These are phyloP conservation scores for Oscheius sp. DNA, from an alignment of 1,140 invertebrate species.

Conservation along the genomic window DNA sequence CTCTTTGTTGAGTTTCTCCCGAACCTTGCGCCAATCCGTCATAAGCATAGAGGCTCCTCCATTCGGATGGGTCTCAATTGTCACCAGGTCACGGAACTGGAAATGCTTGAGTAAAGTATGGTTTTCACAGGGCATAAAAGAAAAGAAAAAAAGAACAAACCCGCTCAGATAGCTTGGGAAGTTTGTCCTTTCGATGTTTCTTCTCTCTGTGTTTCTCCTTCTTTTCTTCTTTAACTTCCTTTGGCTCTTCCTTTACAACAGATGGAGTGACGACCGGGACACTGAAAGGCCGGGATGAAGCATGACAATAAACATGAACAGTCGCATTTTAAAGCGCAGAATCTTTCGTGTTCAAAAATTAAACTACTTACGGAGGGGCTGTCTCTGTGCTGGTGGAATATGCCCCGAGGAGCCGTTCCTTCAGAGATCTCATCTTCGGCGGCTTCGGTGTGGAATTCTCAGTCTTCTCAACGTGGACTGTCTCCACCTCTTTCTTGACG, in stretches of 20 bases:
- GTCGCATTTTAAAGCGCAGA: too few relatives aligned
- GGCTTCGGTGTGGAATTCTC: too few relatives aligned
- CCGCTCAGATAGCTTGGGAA: constrained; percentile 39
- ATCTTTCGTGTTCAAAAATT: too few relatives aligned
- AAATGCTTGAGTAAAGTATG: too few relatives aligned
- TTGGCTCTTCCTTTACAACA: neutral
- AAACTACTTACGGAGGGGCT: too few relatives aligned
- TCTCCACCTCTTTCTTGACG: neutral
- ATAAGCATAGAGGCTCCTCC: constrained; percentile 89
- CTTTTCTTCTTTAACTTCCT: neutral
- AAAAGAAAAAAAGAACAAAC: constrained; percentile 1
- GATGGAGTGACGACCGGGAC: too few relatives aligned
- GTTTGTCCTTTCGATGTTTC: constrained; percentile 25
- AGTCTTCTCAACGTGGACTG: neutral
- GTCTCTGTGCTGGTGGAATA: too few relatives aligned
- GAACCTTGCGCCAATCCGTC: constrained; percentile 85
- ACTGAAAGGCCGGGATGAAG: too few relatives aligned
- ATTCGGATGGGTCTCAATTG: constrained; percentile 87
- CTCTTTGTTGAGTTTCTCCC: constrained; percentile 69
- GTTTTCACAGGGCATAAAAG: neutral
- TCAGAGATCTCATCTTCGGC: too few relatives aligned
- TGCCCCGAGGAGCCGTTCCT: too few relatives aligned
- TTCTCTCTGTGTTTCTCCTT: constrained; percentile 6
- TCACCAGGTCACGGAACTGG: constrained; percentile 69
- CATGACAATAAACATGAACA: too few relatives aligned